These are phyloP conservation scores for Potorous gilbertii DNA, from an alignment of 2,797 vertebrate species.

Conservation along the genomic window DNA sequence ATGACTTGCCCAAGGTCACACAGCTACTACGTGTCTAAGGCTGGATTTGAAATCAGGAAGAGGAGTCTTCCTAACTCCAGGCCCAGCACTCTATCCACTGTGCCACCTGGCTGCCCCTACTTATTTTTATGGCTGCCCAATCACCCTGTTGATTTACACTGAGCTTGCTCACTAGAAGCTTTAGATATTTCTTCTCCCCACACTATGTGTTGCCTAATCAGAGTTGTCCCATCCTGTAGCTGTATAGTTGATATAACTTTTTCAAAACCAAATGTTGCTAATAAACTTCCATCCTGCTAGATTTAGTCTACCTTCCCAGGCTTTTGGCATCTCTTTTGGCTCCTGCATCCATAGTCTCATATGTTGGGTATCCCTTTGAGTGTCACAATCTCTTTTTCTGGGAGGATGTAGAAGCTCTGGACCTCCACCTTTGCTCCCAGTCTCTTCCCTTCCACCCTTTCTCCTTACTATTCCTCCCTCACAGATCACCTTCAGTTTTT, in stretches of 20 bases:
- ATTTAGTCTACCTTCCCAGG: neutral
- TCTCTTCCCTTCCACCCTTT: neutral
- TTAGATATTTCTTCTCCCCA: neutral
- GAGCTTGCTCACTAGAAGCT: neutral
- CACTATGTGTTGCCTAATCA: neutral
- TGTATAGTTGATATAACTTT: neutral
- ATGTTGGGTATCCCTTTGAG: neutral
- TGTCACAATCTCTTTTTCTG: neutral
- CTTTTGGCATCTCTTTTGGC: neutral
- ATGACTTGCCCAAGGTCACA: too few relatives aligned
- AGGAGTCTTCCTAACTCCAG: too few relatives aligned
- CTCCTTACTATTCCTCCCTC: neutral
- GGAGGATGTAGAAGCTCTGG: neutral
- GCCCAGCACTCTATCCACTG: too few relatives aligned
- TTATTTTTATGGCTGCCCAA: neutral
- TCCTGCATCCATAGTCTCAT: neutral
- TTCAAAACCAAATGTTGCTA: neutral
- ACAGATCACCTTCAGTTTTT: neutral
- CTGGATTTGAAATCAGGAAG: too few relatives aligned
- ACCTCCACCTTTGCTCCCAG: neutral
- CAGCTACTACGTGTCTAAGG: too few relatives aligned
- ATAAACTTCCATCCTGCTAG: neutral
- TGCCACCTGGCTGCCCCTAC: neutral
- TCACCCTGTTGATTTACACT: neutral
- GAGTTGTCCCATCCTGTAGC: neutral